A percentile compares a stretch with the other conserved stretches of the same genome.
Evolutionary conservation across 2,888 invertebrate species (phyloP).

Genomic region (Epistrophella euchroma): DNA sequence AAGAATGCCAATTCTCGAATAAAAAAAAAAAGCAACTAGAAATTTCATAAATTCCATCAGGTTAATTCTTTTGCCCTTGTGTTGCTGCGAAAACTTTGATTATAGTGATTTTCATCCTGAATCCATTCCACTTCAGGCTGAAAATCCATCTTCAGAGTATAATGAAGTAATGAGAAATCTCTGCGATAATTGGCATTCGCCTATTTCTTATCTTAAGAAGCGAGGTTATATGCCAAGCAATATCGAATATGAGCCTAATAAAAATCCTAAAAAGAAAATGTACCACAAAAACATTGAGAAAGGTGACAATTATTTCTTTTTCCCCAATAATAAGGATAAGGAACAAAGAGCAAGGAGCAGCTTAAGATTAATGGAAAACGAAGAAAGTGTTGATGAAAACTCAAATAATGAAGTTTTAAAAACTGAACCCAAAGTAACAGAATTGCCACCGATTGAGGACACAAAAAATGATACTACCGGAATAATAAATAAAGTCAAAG

Average conservation of each 20-base stretch:
- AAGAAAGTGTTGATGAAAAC: background rate
- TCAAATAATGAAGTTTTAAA: background rate
- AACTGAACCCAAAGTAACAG: background rate
- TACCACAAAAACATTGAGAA: background rate
- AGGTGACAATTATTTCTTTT: constrained; percentile 60
- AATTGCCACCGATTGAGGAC: background rate
- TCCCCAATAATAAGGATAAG: constrained; percentile 55
- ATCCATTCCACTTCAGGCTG: constrained; percentile 31
- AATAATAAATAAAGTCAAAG: constrained; percentile 72
- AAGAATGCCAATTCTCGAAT: background rate
- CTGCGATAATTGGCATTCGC: constrained; percentile 56
- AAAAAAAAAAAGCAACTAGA: background rate
- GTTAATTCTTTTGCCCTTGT: constrained; percentile 52
- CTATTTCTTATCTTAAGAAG: constrained; percentile 55
- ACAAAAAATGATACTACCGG: constrained; percentile 45
- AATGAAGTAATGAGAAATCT: constrained; percentile 37
- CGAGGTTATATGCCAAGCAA: constrained; percentile 57
- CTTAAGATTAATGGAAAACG: background rate
- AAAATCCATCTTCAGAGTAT: constrained; percentile 49
- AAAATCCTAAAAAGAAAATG: background rate
- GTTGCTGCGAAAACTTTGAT: constrained; percentile 46
- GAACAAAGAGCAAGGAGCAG: constrained; percentile 48
- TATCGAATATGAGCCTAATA: background rate
- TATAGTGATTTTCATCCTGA: constrained; percentile 59
- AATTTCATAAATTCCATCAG: constrained; percentile 8